Conservation (phyloP, 2,113 vertebrate genomes). For the Myodes glareolus region DNA sequence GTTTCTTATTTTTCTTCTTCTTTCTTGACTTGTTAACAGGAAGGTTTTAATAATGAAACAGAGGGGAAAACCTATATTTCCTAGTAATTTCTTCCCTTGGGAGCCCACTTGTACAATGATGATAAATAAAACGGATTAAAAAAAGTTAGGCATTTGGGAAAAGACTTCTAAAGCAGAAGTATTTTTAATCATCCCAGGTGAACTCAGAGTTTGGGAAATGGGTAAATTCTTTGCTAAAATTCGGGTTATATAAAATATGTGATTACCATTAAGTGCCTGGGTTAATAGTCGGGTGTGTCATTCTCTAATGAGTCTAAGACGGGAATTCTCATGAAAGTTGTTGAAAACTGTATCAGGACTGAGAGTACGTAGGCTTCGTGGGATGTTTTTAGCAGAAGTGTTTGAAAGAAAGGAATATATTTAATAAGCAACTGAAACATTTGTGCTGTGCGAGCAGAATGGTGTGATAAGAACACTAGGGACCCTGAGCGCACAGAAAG, state of each 20-base stretch:
- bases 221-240: neutral
- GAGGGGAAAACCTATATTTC: neutral
- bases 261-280: neutral
- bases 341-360: neutral
- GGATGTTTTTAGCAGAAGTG: neutral
- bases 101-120: neutral
- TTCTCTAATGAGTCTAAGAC: conserved; percentile 14
- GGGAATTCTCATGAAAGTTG: neutral
- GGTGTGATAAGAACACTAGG: neutral
- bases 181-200: neutral
- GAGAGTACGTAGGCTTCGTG: neutral
- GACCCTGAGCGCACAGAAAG: neutral
- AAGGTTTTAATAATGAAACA: conserved; percentile 30
- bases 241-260: conserved; percentile 22
- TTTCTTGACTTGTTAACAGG: neutral
- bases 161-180: neutral
- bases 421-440: neutral
- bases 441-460: neutral
- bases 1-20: neutral
- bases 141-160: neutral
- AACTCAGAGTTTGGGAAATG: conserved; percentile 40
- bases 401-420: neutral
- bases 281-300: neutral
- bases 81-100: neutral
- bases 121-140: conserved; percentile 19